phyloP scores from a whole-genome alignment of 2,113 vertebrate genomes.

The Chroicocephalus ridibundus region DNA sequence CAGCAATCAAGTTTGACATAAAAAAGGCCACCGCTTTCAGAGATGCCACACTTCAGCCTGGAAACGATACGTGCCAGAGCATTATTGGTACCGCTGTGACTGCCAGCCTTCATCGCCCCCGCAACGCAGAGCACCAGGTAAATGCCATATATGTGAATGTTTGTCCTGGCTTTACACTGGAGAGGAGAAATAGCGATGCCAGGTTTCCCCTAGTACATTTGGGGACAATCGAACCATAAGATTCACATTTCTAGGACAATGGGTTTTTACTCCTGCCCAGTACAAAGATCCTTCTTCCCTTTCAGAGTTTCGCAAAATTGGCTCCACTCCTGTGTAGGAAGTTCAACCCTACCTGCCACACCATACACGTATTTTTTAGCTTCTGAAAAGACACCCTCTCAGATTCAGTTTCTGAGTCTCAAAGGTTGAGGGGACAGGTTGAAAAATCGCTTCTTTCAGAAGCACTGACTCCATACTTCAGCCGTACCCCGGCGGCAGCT shows the following conservation, averaged over 20 bases:
- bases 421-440: not conserved
- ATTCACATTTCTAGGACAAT: not conserved
- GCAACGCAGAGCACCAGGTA: not conserved
- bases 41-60: not conserved
- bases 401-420: not conserved
- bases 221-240: not conserved
- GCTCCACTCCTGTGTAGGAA: not conserved
- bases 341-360: not conserved
- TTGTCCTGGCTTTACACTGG: not conserved
- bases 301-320: not conserved
- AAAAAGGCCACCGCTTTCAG: not conserved
- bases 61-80: not conserved
- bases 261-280: not conserved
- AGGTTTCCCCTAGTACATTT: not conserved
- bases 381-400: not conserved
- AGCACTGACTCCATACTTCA: not conserved
- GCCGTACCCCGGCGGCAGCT: not conserved
- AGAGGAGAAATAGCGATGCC: not conserved
- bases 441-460: not conserved
- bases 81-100: rapidly evolving
- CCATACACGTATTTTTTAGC: not conserved
- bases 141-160: not conserved
- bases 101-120: not conserved
- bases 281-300: not conserved
- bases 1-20: not conserved